phyloP scores from a whole-genome alignment of 1,140 invertebrate species.

The Wiebesia pumilae region DNA sequence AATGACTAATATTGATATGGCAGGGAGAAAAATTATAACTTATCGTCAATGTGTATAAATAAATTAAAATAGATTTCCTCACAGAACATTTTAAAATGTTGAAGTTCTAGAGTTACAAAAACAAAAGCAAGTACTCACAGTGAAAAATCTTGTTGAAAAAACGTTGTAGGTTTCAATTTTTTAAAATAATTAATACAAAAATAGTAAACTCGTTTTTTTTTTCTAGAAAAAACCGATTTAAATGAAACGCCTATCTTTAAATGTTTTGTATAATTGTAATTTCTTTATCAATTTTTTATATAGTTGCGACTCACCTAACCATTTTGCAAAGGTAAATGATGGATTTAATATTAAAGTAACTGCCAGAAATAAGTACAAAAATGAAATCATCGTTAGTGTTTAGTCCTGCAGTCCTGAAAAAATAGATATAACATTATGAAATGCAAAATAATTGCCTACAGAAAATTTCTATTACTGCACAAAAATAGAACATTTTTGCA shows the following conservation, averaged over 20 bases:
- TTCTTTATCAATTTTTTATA: constrained; percentile 18
- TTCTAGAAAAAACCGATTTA: background rate
- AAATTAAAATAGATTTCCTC: no score
- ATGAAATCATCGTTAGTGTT: background rate
- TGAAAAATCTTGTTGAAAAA: no score
- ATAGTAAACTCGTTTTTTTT: background rate
- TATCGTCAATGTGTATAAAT: no score
- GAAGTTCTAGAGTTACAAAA: no score
- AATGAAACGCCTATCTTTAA: background rate
- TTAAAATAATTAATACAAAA: background rate
- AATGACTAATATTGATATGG: no score
- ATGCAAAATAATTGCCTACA: background rate
- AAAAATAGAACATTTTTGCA: background rate
- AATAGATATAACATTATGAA: background rate
- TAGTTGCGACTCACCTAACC: constrained; percentile 20
- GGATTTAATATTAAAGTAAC: background rate
- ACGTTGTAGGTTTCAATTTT: background rate
- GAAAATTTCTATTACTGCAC: background rate
- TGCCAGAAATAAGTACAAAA: constrained; percentile 3
- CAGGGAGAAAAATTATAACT: no score
- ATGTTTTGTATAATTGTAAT: background rate
- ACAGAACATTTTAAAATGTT: no score
- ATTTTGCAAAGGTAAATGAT: background rate
- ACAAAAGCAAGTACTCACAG: no score
- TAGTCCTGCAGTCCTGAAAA: background rate